Conservation (phyloP, 1,140 invertebrate species). For the Drosophila pectinifera region DNA sequence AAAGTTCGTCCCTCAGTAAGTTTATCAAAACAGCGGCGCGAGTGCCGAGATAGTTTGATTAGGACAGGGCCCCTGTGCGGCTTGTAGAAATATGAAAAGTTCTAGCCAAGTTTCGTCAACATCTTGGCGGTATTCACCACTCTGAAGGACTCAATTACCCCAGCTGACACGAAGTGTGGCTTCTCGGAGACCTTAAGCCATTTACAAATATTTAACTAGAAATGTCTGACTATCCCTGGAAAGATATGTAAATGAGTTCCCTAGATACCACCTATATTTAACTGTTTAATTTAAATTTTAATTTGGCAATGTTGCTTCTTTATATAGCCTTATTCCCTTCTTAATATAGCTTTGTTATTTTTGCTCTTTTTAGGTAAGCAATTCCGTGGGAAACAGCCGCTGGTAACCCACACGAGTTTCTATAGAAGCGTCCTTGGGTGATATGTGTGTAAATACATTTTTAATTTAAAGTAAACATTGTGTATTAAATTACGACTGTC, state of each 20-base stretch:
- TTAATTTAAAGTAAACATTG: conserved; percentile 78
- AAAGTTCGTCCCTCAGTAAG: conserved; percentile 24
- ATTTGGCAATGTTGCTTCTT: no score
- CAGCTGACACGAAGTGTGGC: neutral
- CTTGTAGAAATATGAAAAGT: conserved; percentile 35
- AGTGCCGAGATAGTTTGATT: conserved; percentile 32
- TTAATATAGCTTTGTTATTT: conserved; percentile 2
- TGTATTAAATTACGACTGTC: conserved; percentile 65
- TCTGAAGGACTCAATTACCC: neutral
- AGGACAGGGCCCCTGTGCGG: conserved; percentile 8
- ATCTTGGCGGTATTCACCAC: conserved; percentile 14
- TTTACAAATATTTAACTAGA: neutral
- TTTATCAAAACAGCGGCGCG: conserved; percentile 1
- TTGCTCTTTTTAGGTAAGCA: conserved; percentile 34
- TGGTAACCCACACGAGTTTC: conserved; percentile 17
- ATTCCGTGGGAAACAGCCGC: neutral
- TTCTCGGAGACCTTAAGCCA: neutral
- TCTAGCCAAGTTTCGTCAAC: conserved; percentile 8
- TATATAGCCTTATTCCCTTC: neutral
- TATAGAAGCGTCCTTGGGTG: conserved; percentile 17
- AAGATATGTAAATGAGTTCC: no score
- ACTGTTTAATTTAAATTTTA: neutral
- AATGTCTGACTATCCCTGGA: neutral
- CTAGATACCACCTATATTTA: neutral
- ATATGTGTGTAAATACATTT: conserved; percentile 67